phyloP scores from a whole-genome alignment of 2,113 vertebrate genomes.

The Ictalurus punctatus region DNA sequence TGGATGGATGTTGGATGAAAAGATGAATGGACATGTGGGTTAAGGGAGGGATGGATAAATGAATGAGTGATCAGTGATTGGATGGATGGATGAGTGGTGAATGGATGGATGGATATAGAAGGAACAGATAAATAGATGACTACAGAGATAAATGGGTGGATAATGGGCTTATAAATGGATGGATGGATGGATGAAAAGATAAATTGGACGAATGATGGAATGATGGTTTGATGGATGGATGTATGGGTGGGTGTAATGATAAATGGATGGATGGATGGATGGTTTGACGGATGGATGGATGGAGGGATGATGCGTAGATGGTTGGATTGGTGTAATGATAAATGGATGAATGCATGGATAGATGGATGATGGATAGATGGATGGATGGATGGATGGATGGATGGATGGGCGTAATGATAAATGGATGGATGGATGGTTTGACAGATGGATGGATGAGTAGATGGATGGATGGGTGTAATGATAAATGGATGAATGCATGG shows the following conservation, averaged over 20 bases:
- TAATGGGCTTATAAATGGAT: neutral
- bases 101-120: neutral
- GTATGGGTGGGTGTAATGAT: no score
- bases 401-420: no score
- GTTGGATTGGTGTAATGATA: no score
- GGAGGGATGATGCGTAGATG: no score
- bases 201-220: neutral
- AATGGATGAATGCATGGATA: neutral
- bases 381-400: no score
- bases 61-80: neutral
- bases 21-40: neutral
- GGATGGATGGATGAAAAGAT: neutral
- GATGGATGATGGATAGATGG: neutral
- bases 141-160: no score
- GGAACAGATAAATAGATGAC: neutral
- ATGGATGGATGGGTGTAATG: no score
- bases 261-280: neutral
- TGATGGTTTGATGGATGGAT: neutral
- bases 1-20: neutral
- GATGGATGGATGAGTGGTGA: neutral
- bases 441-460: no score
- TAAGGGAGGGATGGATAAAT: neutral
- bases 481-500: no score
- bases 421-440: no score
- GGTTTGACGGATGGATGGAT: no score